Conservation (phyloP, 2,888 invertebrate genomes). For the Gryllus longicercus region DNA sequence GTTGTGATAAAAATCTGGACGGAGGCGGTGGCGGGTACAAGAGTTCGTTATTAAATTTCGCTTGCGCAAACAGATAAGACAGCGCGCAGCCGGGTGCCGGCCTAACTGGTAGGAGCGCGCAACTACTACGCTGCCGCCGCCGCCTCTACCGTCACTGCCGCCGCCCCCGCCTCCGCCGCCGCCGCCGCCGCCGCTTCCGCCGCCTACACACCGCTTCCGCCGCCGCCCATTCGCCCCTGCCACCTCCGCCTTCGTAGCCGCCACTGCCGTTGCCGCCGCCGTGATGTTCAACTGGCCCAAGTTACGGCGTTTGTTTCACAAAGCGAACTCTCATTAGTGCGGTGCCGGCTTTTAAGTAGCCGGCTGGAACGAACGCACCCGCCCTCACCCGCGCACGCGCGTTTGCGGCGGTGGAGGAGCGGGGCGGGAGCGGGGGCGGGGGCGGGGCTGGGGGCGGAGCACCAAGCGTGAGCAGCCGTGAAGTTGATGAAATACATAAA, state of each 20-base stretch:
- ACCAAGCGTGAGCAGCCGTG: background rate
- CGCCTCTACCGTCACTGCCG: too few species aligned
- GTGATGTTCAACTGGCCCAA: background rate
- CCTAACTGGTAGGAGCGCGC: background rate
- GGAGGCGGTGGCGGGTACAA: background rate
- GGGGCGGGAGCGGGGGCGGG: background rate
- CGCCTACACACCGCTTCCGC: too few species aligned
- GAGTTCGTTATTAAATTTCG: constrained; percentile 7
- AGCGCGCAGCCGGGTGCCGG: background rate
- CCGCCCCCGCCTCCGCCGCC: too few species aligned
- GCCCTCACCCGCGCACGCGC: background rate
- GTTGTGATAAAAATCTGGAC: background rate
- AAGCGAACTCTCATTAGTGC: constrained; percentile 8
- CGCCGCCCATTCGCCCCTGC: too few species aligned
- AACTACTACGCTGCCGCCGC: too few species aligned
- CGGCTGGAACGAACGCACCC: background rate
- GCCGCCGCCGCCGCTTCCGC: too few species aligned
- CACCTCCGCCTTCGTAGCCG: too few species aligned
- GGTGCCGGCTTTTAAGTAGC: background rate
- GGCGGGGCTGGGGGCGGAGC: background rate
- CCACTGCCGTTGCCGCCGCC: background rate
- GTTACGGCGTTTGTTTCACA: constrained; percentile 10
- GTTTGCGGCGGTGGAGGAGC: background rate
- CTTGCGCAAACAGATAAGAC: constrained; percentile 11
- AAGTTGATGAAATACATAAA: too few species aligned